These are phyloP conservation scores for Ceratina calcarata DNA, from an alignment of 1,140 invertebrate genomes.

Conservation along the genomic window DNA sequence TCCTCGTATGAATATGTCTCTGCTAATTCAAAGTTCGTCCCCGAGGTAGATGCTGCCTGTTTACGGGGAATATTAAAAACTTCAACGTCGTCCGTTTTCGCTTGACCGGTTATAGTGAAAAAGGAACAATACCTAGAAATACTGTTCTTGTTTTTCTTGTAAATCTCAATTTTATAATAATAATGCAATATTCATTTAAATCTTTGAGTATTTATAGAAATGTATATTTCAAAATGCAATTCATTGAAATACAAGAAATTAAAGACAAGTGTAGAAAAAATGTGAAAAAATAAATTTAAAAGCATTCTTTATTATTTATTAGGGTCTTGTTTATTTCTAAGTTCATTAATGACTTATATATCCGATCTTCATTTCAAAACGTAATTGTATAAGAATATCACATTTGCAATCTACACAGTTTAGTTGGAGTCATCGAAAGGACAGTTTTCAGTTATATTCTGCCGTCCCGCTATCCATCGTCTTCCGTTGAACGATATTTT, in stretches of 20 bases:
- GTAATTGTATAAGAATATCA: conserved; percentile 45
- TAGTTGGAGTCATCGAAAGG: conserved; percentile 62
- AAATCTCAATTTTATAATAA: background rate
- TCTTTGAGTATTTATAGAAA: too few relatives aligned
- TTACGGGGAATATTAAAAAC: conserved; percentile 80
- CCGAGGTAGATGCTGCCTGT: conserved; percentile 77
- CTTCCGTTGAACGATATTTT: conserved; percentile 66
- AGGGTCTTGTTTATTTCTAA: too few relatives aligned
- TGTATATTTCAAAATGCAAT: too few relatives aligned
- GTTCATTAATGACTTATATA: background rate
- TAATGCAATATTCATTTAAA: too few relatives aligned
- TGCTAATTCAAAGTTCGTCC: conserved; percentile 81
- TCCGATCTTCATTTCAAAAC: conserved; percentile 25
- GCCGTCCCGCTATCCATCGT: conserved; percentile 34
- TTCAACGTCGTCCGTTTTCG: conserved; percentile 67
- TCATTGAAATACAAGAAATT: too few relatives aligned
- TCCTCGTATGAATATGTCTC: conserved; percentile 82
- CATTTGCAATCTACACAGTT: conserved; percentile 64
- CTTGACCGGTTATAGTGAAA: conserved; percentile 55
- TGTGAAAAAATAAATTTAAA: too few relatives aligned
- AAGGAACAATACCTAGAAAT: conserved; percentile 7
- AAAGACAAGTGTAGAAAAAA: too few relatives aligned
- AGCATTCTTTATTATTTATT: too few relatives aligned
- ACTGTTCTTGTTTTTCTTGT: background rate
- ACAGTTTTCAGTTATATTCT: conserved; percentile 68